These are phyloP conservation scores for Lacerta viridis DNA, from an alignment of 2,797 vertebrate species.

Conservation along the genomic window DNA sequence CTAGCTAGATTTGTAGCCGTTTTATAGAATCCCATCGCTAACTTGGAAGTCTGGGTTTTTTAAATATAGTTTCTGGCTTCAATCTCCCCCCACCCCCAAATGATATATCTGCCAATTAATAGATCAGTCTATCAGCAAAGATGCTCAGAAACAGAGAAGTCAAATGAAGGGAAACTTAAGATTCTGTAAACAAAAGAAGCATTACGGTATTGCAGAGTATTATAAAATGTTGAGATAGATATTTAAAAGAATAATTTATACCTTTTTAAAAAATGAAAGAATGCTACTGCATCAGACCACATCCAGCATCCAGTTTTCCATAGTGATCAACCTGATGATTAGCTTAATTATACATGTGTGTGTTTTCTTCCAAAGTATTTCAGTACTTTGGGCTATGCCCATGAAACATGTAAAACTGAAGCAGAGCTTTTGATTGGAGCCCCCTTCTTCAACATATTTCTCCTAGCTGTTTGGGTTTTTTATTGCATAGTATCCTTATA, in stretches of 20 bases:
- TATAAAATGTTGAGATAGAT: not conserved
- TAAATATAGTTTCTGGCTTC: not conserved
- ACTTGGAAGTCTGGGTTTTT: rapidly evolving
- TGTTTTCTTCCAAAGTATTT: too few relatives aligned
- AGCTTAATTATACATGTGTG: too few relatives aligned
- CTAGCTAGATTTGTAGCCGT: not conserved
- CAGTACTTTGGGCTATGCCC: too few relatives aligned
- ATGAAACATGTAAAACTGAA: too few relatives aligned
- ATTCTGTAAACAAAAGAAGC: not conserved
- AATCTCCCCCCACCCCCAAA: not conserved
- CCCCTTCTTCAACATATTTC: too few relatives aligned
- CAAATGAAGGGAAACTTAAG: not conserved
- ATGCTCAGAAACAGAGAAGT: not conserved
- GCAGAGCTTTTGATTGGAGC: too few relatives aligned
- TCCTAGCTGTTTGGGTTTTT: too few relatives aligned
- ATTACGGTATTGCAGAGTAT: not conserved
- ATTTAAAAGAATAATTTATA: not conserved
- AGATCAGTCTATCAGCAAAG: not conserved
- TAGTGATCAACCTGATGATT: not conserved
- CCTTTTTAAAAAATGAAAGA: not conserved
- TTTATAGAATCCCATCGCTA: not conserved
- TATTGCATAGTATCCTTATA: too few relatives aligned
- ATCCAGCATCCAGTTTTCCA: too few relatives aligned
- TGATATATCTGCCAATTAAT: not conserved
- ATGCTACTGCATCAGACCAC: not conserved